A percentile compares a stretch with the other conserved stretches of the same genome.
Conservation (phyloP, 2,888 invertebrate species). For the Dicyrtoma fusca region DNA sequence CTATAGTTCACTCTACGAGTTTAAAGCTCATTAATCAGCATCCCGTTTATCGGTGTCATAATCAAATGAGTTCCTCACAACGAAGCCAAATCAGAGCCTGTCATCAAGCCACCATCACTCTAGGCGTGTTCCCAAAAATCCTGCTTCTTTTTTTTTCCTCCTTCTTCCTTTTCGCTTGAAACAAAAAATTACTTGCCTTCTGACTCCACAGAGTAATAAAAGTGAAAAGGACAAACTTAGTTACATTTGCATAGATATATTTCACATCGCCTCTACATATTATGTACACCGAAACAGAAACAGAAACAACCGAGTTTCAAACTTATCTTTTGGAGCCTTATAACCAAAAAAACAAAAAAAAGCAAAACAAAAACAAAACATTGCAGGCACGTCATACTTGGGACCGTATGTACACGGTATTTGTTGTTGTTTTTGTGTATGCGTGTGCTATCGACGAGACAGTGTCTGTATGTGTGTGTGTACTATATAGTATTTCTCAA, state of each 20-base stretch:
- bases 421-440: too few relatives aligned
- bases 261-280: too few relatives aligned
- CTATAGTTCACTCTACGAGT: neutral
- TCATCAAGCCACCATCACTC: slow-evolving; percentile 35
- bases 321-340: too few relatives aligned
- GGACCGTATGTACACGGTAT: too few relatives aligned
- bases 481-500: too few relatives aligned
- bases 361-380: too few relatives aligned
- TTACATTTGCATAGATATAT: slow-evolving; percentile 21
- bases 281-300: too few relatives aligned
- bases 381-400: too few relatives aligned
- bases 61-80: slow-evolving; percentile 34
- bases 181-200: slow-evolving; percentile 1
- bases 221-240: slow-evolving; percentile 1
- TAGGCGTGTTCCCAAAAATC: slow-evolving; percentile 36
- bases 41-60: slow-evolving; percentile 37
- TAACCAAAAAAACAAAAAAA: too few relatives aligned
- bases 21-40: slow-evolving; percentile 36
- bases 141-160: slow-evolving; percentile 20
- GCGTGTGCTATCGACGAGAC: too few relatives aligned
- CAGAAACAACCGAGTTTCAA: too few relatives aligned
- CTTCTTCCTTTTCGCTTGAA: slow-evolving; percentile 2
- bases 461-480: too few relatives aligned
- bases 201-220: slow-evolving; percentile 13
- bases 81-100: slow-evolving; percentile 34